Base-by-base conservation (phyloP, 2,113 vertebrate genomes). In the Vicugna pacos region DNA sequence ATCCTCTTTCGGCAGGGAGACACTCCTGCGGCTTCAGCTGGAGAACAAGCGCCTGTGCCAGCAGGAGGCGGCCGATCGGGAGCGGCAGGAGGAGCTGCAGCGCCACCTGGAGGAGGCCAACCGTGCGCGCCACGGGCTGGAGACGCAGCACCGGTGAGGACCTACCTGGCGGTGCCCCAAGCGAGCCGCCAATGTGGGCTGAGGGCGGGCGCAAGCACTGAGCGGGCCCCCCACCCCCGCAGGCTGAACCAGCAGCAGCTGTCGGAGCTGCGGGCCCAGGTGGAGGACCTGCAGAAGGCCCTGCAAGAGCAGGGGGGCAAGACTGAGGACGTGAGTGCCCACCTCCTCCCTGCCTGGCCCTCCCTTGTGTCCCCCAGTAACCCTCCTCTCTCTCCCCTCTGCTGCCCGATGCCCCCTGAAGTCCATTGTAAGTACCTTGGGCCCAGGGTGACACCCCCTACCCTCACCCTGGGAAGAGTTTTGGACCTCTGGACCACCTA, bases 171-270 rank as follows among this genome's bases (percentile, higher is more conserved):
- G 2, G n/a, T 35, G 56, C 2, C 11, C 16, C 3, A 32, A 22
- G 1, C 8, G 8, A 10, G 2, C n/a, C 48, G 2, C n/a, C 48
- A 48, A 62, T 22, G 32, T 10, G n/a, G 35, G 5, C 32, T 0
- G 9, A 73, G 82, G 30, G 56, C 48, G 5, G 76, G 15, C 0
- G 1, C 93, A 2, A 30, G 30, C 58, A 42, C 89, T 95, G 75
- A 97, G 89, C 16, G 0, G 20, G 0, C 7, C 62, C 32, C 89
- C 77, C 6, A 4, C 42, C 35, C 87, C 50, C 19, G 17, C 95
- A 99, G 99, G 97, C 97, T 99, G 96, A 99, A 98, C 97, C 98
- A 99, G 98, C 99, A 99, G 98, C 99, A 99, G 98, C 98, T 99
- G 82, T 94, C 95, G 1, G 99, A 99, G 96, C 98, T 99, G 91